Base-by-base conservation (phyloP, 1,140 invertebrate genomes). In the Zaprionus kolodkinae region DNA sequence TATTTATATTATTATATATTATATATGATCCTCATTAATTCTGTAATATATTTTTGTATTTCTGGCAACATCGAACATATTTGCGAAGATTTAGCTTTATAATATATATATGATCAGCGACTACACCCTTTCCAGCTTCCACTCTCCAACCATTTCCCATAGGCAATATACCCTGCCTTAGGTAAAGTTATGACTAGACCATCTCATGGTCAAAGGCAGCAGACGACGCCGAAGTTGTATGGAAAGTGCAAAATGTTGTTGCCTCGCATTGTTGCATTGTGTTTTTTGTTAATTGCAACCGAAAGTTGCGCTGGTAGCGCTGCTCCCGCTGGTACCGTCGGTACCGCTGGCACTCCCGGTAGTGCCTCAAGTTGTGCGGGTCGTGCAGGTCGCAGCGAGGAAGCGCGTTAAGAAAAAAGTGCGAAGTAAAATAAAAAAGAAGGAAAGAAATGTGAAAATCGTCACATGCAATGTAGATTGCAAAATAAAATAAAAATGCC, bases 231-330 rank as follows among this genome's bases (percentile, higher is more conserved):
- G 40, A 45, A n/a, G 40, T 45, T 15, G 40, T 15, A 45, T 7
- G 55, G 48, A 78, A 67, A 80, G 78, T 80, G 78, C 78, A 80
- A 80, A 80, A 63, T 78, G 78, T 78, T 80, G 78, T 80, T 71
- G 15, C 55, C 60, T 52, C 71, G 74, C 67, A 76, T 67, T 73
- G 73, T 73, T 62, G 69, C 43, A 67, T 62, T 72, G 68, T 77
- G 64, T 68, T 76, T 79, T 70, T 71, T 74, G 71, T 68, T 78
- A 82, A 81, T 84, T 83, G 72, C 67, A 69, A 69, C 66, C 43
- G 48, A 45, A 63, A 77, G 73, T 62, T 52, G 72, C 65, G 17
- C 61, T 64, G 65, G 64, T 35, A 15, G 21, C 33, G 38, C 13
- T 30, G 27, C 3, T 30, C 6, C 27, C 27, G 27, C 38, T 12